Conservation (phyloP, 2,113 vertebrate genomes). For the Daphoenositta chrysoptera region DNA sequence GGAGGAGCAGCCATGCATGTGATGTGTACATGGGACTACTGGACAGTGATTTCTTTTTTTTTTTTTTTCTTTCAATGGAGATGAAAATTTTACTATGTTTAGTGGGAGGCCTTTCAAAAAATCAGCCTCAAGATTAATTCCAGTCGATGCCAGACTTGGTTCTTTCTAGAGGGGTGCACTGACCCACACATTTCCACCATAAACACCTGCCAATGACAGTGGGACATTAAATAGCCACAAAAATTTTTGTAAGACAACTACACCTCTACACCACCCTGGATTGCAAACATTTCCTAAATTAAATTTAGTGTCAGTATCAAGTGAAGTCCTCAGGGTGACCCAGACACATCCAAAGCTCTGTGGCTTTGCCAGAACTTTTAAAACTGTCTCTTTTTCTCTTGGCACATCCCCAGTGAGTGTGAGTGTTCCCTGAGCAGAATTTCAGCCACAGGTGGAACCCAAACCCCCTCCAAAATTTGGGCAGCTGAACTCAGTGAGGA, state of each 20-base stretch:
- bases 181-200: background rate
- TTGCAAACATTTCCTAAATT: background rate
- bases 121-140: background rate
- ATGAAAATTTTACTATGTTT: background rate
- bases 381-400: no score
- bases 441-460: background rate
- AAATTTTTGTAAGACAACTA: rapidly evolving
- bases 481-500: background rate
- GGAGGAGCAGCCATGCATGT: background rate
- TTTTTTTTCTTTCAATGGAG: background rate
- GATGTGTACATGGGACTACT: background rate
- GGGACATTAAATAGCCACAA: background rate
- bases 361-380: background rate
- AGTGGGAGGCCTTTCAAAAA: background rate
- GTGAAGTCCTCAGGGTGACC: background rate
- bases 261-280: background rate
- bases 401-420: rapidly evolving
- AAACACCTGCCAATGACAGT: background rate
- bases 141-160: background rate
- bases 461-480: rapidly evolving
- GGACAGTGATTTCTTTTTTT: no score
- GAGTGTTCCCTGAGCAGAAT: background rate
- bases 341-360: background rate
- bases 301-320: background rate
- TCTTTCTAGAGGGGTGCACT: background rate